Percentiles rank a stretch among this genome's conserved stretches.
These are phyloP conservation scores for Drosophila paramelanica DNA, from an alignment of 2,888 invertebrate genomes.

Conservation along the genomic window DNA sequence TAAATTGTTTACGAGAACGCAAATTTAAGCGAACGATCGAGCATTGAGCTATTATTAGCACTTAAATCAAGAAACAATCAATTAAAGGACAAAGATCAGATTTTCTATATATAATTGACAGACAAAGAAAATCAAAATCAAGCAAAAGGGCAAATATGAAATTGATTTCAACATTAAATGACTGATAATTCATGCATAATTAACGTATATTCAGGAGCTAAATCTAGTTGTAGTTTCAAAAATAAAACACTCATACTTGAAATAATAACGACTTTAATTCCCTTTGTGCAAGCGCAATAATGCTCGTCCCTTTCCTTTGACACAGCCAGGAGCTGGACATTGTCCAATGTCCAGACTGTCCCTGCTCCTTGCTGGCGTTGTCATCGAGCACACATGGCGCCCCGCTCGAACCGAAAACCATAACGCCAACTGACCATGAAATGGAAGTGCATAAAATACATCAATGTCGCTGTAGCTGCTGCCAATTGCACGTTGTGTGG, in stretches of 20 bases:
- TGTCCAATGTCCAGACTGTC: not conserved
- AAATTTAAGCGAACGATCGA: conserved; percentile 43
- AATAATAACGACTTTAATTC: not conserved
- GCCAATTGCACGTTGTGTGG: conserved; percentile 77
- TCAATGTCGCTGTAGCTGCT: conserved; percentile 57
- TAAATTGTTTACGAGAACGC: conserved; percentile 57
- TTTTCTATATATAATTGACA: not conserved
- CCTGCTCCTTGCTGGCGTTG: conserved; percentile 9
- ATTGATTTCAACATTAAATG: too few species aligned
- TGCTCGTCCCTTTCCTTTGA: not conserved
- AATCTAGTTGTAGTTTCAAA: too few species aligned
- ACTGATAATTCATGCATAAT: too few species aligned
- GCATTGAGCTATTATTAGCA: conserved; percentile 19
- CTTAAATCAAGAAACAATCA: not conserved
- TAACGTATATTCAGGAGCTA: too few species aligned
- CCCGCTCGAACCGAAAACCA: conserved; percentile 49
- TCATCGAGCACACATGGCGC: conserved; percentile 69
- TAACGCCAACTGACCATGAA: conserved; percentile 78
- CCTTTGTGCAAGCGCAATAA: not conserved
- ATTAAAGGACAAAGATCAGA: conserved; percentile 3
- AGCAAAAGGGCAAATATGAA: too few species aligned
- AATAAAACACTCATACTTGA: too few species aligned
- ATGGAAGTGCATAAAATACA: conserved; percentile 79
- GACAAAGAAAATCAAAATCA: conserved; percentile 2
- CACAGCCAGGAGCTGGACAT: not conserved